A percentile compares a stretch with the other conserved stretches of the same genome.
phyloP scores from a whole-genome alignment of 2,113 vertebrate species.

The Myodes glareolus region DNA sequence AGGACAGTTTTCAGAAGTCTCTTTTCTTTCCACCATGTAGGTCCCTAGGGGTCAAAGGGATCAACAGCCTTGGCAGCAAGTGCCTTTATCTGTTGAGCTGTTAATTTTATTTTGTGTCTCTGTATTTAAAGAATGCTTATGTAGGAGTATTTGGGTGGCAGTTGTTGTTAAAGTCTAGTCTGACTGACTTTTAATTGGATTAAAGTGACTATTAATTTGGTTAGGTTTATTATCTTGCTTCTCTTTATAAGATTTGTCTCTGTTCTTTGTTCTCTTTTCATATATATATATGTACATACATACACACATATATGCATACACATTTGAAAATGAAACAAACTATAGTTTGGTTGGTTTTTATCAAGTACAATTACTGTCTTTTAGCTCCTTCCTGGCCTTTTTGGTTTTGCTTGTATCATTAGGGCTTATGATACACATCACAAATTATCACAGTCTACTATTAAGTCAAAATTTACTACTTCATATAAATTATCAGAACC shows the following conservation, averaged over 20 bases:
- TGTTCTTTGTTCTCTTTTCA: neutral
- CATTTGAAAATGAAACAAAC: too few species aligned
- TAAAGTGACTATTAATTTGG: neutral
- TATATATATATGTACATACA: neutral
- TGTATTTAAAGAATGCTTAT: neutral
- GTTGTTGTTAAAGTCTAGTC: neutral
- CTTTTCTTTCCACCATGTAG: neutral
- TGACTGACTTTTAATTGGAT: neutral
- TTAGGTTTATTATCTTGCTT: neutral
- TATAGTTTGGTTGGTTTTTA: neutral
- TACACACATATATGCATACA: too few species aligned
- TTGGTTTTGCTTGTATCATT: neutral
- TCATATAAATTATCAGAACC: neutral
- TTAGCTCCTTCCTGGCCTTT: neutral
- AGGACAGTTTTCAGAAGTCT: neutral
- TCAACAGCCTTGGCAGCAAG: neutral
- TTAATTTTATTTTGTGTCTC: neutral
- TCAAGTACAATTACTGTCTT: neutral
- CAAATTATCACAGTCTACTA: neutral
- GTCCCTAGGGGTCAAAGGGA: neutral
- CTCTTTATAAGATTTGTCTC: neutral
- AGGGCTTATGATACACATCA: neutral
- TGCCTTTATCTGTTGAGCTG: neutral
- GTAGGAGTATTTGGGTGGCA: neutral
- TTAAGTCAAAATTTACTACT: neutral